A percentile compares a stretch with the other conserved stretches of the same genome.
Conservation (phyloP, 2,113 vertebrate species). For the Rhombomys opimus region DNA sequence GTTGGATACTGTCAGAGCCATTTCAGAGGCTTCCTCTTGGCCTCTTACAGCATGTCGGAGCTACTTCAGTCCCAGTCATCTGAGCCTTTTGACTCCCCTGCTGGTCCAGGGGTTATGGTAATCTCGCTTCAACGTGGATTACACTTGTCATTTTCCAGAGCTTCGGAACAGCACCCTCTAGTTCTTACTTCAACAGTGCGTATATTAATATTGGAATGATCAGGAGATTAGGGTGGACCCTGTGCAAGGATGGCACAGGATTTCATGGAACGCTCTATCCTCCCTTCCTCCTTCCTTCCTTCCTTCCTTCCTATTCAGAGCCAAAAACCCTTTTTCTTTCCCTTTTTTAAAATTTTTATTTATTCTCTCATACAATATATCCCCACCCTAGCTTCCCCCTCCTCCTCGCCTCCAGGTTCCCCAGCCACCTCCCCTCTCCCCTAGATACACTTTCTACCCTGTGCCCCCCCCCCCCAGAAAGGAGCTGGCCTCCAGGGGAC, state of each 20-base stretch:
- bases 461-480: neutral
- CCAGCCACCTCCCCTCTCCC: no score
- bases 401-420: no score
- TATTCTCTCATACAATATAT: neutral
- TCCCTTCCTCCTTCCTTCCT: no score
- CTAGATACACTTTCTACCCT: neutral
- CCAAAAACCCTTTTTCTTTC: neutral
- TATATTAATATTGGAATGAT: neutral
- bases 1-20: neutral
- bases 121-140: neutral
- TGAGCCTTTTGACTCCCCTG: neutral
- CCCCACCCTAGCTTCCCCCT: neutral
- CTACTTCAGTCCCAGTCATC: neutral
- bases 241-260: neutral
- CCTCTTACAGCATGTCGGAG: neutral
- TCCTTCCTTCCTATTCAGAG: neutral
- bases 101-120: neutral
- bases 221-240: no score
- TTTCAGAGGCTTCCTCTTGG: neutral
- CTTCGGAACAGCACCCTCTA: neutral
- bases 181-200: neutral
- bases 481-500: neutral
- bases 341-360: neutral
- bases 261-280: neutral
- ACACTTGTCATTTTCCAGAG: neutral